Conservation (phyloP, 1,140 invertebrate species). For the Zaprionus nigranus region DNA sequence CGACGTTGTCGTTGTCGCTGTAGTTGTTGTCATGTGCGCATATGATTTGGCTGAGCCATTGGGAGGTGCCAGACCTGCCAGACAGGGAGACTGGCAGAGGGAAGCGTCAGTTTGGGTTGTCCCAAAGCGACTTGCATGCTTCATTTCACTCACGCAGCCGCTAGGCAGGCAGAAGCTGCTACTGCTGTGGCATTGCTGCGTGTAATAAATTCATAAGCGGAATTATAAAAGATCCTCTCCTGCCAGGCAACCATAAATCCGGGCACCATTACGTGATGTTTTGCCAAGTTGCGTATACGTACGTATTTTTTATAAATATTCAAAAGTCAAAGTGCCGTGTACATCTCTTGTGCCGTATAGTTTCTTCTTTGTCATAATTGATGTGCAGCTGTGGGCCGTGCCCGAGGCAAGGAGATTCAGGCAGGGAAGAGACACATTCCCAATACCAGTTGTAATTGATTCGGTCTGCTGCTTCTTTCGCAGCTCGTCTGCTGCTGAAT, state of each 20-base stretch:
- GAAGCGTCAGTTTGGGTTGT: constrained; percentile 5
- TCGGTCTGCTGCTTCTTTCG: constrained; percentile 1
- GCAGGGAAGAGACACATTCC: not conserved
- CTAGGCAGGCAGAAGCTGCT: not conserved
- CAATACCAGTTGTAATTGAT: constrained; percentile 1
- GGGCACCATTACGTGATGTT: constrained; percentile 60
- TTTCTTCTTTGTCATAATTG: constrained; percentile 49
- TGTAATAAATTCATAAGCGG: constrained; percentile 76
- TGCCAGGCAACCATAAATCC: constrained; percentile 55
- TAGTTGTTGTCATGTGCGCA: constrained; percentile 56
- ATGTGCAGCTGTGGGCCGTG: constrained; percentile 19
- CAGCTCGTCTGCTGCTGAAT: constrained; percentile 3
- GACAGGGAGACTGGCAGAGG: not conserved
- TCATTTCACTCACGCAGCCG: constrained; percentile 47
- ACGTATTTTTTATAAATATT: constrained; percentile 64
- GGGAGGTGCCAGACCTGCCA: constrained; percentile 12
- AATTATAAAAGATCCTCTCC: constrained; percentile 64
- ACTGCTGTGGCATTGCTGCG: not conserved
- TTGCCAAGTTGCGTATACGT: constrained; percentile 31
- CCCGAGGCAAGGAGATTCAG: not conserved
- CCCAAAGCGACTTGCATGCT: constrained; percentile 37
- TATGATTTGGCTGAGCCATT: constrained; percentile 54
- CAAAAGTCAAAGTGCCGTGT: constrained; percentile 47
- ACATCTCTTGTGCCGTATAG: constrained; percentile 1
- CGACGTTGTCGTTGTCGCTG: constrained; percentile 14